A percentile compares a stretch with the other conserved stretches of the same genome.
Evolutionary conservation across 2,113 vertebrate genomes (phyloP).

Genomic region (Prionailurus bengalensis): DNA sequence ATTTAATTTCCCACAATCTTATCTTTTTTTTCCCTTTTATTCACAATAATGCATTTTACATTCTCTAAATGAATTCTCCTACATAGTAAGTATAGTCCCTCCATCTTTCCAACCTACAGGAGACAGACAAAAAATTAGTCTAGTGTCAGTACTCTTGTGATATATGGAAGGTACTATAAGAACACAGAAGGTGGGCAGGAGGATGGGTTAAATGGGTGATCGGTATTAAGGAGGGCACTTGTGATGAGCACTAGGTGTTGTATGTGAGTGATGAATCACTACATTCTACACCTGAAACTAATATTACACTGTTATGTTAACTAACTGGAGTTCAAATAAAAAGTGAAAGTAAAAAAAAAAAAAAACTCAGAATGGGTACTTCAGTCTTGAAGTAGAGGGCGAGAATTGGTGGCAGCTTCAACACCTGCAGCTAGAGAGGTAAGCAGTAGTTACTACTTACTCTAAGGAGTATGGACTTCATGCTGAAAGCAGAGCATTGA

Average conservation of each 20-base stretch:
- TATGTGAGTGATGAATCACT: too few species aligned
- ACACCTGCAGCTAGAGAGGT: not conserved
- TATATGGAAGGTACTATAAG: not conserved
- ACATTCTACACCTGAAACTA: too few species aligned
- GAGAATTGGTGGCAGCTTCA: not conserved
- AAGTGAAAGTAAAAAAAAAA: too few species aligned
- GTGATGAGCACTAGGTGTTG: too few species aligned
- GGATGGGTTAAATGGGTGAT: too few species aligned
- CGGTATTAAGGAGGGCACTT: too few species aligned
- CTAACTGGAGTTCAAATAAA: too few species aligned
- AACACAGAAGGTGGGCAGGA: not conserved
- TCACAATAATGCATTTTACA: constrained; percentile 18
- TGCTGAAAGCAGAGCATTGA: not conserved
- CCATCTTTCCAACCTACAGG: not conserved
- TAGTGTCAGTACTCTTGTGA: not conserved
- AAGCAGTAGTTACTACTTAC: not conserved
- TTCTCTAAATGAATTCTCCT: not conserved
- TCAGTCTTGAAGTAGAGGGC: not conserved
- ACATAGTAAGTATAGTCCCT: not conserved
- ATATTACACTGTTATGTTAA: too few species aligned
- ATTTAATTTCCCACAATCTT: not conserved
- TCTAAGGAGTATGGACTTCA: not conserved
- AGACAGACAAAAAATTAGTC: not conserved
- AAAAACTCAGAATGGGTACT: not conserved
- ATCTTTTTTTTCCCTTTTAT: not conserved